Evolutionary conservation across 2,113 vertebrate genomes (phyloP).

Genomic region (Odocoileus hemionus): DNA sequence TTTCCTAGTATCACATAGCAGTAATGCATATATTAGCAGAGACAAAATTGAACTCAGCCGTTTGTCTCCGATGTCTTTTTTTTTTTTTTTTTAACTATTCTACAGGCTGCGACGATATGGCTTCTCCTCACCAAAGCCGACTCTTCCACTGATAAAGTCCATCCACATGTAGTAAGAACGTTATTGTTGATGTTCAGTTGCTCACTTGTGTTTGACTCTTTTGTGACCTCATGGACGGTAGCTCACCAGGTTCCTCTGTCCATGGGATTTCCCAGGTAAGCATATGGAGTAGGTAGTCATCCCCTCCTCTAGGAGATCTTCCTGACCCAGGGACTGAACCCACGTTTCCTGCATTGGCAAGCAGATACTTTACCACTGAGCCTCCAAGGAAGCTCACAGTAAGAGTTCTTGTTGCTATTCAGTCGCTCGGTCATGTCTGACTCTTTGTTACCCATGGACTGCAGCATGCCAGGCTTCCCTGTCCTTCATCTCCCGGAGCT

Average conservation of each 20-base stretch:
- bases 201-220: neutral
- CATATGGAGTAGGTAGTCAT: neutral
- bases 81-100: neutral
- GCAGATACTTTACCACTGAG: neutral
- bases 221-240: neutral
- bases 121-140: neutral
- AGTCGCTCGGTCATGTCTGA: no score
- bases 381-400: neutral
- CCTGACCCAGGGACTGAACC: neutral
- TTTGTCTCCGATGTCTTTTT: neutral
- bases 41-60: neutral
- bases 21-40: neutral
- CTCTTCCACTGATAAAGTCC: neutral
- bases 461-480: neutral
- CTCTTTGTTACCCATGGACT: neutral
- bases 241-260: neutral
- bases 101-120: neutral
- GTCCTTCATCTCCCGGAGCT: neutral
- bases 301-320: neutral
- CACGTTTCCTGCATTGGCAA: neutral
- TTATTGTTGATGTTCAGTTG: neutral
- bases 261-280: neutral
- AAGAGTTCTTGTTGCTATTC: neutral
- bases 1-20: neutral
- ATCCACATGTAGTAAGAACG: neutral